These are phyloP conservation scores for Antheraea pernyi DNA, from an alignment of 1,140 invertebrate genomes.

Conservation along the genomic window DNA sequence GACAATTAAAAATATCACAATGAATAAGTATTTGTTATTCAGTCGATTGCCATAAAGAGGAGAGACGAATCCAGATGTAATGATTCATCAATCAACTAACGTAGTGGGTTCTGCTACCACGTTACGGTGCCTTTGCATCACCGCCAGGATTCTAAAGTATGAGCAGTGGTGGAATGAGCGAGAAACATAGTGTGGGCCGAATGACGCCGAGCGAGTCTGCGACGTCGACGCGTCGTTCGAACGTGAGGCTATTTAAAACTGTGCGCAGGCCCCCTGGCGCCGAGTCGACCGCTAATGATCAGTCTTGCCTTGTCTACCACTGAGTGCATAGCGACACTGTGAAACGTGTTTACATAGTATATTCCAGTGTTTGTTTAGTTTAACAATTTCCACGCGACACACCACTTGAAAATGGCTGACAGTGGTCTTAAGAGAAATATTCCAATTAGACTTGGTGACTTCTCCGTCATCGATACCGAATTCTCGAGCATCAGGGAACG, in stretches of 20 bases:
- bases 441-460: conserved; percentile 95
- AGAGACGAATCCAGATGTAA: conserved; percentile 55
- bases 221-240: conserved; percentile 51
- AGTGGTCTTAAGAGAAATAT: conserved; percentile 91
- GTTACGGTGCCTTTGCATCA: conserved; percentile 41
- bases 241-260: conserved; percentile 79
- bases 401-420: conserved; percentile 83
- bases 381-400: conserved; percentile 51
- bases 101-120: conserved; percentile 43
- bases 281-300: conserved; percentile 77
- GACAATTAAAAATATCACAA: conserved; percentile 45
- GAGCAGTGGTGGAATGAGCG: conserved; percentile 70
- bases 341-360: conserved; percentile 72
- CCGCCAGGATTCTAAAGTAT: conserved; percentile 20
- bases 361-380: conserved; percentile 75
- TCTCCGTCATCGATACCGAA: conserved; percentile 97
- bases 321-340: conserved; percentile 59
- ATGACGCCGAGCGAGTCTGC: conserved; percentile 66
- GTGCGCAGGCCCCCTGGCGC: conserved; percentile 76
- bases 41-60: conserved; percentile 60
- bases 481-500: conserved; percentile 97
- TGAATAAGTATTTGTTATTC: conserved; percentile 48
- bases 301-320: conserved; percentile 68
- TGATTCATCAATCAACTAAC: conserved; percentile 71
- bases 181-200: conserved; percentile 73